These are phyloP conservation scores for Rhinolophus sinicus DNA, from an alignment of 2,113 vertebrate genomes.

Conservation along the genomic window DNA sequence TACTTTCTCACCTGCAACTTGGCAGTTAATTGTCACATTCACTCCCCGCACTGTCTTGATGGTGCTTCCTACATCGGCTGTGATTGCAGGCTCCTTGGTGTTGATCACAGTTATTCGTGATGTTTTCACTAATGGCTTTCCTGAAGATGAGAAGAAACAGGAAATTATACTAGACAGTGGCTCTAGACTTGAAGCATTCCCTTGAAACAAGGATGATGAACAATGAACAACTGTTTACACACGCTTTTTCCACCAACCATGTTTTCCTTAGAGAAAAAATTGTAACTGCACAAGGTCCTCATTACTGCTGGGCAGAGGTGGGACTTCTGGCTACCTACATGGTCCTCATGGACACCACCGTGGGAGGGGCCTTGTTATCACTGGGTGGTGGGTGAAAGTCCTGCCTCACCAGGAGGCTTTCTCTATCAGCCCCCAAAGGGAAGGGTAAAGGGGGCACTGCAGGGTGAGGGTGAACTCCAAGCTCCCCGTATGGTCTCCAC, in stretches of 20 bases:
- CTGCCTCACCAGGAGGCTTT: neutral
- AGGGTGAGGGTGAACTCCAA: neutral
- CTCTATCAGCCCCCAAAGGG: neutral
- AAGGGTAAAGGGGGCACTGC: too few relatives aligned
- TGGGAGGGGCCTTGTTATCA: neutral
- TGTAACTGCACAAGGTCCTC: neutral
- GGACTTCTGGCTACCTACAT: neutral
- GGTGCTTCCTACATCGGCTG: slow-evolving; percentile 85
- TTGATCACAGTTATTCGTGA: slow-evolving; percentile 84
- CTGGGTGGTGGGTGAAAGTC: neutral
- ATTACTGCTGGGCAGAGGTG: neutral
- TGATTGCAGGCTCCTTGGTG: slow-evolving; percentile 78
- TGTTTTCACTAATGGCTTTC: slow-evolving; percentile 89
- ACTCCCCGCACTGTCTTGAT: slow-evolving; percentile 85
- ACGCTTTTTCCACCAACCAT: neutral
- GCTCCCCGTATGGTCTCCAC: neutral
- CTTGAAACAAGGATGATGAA: neutral
- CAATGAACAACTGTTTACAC: neutral
- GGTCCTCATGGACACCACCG: neutral
- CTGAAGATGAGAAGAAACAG: slow-evolving; percentile 79
- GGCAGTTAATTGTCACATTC: slow-evolving; percentile 89
- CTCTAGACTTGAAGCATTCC: neutral
- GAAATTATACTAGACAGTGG: neutral
- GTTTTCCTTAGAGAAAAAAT: neutral
- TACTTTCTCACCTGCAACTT: slow-evolving; percentile 88